phyloP scores from a whole-genome alignment of 2,797 vertebrate genomes.

The Phoxinus dragarum region DNA sequence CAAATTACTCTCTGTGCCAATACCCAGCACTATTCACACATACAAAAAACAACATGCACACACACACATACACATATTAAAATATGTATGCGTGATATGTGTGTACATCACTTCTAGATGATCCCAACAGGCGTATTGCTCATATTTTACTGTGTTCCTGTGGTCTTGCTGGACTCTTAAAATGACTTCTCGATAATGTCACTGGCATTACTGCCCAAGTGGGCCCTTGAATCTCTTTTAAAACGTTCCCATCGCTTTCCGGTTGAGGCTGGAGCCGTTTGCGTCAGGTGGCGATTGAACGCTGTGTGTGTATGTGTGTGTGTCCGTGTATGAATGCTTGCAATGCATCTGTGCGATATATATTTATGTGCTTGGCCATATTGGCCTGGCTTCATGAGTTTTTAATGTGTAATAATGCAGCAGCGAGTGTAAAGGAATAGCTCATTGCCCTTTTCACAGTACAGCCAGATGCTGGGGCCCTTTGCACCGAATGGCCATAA shows the following conservation, averaged over 20 bases:
- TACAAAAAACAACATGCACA: background rate
- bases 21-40: background rate
- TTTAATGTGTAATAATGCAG: slow-evolving; percentile 80
- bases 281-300: slow-evolving; percentile 5
- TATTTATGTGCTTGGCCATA: slow-evolving; percentile 43
- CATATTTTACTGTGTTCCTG: slow-evolving; percentile 22
- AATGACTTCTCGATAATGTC: slow-evolving; percentile 41
- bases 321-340: slow-evolving; percentile 19
- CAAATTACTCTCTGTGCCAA: background rate
- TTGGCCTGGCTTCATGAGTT: slow-evolving; percentile 53
- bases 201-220: slow-evolving; percentile 21
- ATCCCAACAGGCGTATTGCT: background rate
- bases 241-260: slow-evolving; percentile 23
- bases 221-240: slow-evolving; percentile 37
- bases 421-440: slow-evolving; percentile 75
- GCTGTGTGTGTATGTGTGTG: slow-evolving; percentile 3
- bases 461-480: slow-evolving; percentile 77
- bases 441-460: slow-evolving; percentile 79
- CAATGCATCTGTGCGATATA: slow-evolving; percentile 34
- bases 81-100: background rate
- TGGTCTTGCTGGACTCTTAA: slow-evolving; percentile 43
- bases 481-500: slow-evolving; percentile 71
- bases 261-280: slow-evolving; percentile 29
- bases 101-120: background rate
- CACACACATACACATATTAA: background rate